phyloP scores from a whole-genome alignment of 2,797 vertebrate genomes.

The Salarias fasciatus region DNA sequence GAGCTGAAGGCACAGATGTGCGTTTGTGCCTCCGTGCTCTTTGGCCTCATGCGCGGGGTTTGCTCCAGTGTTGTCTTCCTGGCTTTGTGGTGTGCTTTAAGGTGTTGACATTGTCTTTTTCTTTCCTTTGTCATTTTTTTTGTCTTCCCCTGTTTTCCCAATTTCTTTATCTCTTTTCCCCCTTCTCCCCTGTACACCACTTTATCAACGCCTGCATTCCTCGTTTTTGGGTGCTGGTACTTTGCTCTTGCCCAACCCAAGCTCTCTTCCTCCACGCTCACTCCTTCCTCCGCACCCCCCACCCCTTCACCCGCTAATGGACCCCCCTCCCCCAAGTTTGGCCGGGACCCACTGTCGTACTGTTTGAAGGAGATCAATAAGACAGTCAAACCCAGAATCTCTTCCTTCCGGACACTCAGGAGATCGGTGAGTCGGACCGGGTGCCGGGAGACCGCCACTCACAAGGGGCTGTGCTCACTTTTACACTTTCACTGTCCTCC shows the following conservation, averaged over 20 bases:
- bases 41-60: constrained; percentile 62
- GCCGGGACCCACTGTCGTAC: constrained; percentile 92
- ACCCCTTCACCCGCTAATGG: constrained; percentile 88
- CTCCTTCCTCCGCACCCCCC: constrained; percentile 81
- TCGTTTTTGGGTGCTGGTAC: constrained; percentile 71
- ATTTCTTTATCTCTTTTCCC: constrained; percentile 8
- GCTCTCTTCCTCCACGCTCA: constrained; percentile 83
- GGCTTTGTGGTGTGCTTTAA: constrained; percentile 81
- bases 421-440: constrained; percentile 89
- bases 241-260: constrained; percentile 69
- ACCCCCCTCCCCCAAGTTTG: constrained; percentile 93
- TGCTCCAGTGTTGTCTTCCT: constrained; percentile 75
- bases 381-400: constrained; percentile 96
- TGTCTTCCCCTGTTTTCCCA: constrained; percentile 38
- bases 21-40: constrained; percentile 59
- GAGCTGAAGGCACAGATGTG: constrained; percentile 26
- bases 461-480: constrained; percentile 29
- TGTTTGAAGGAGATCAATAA: constrained; percentile 97
- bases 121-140: constrained; percentile 80
- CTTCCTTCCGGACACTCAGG: constrained; percentile 91
- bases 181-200: constrained; percentile 49
- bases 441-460: constrained; percentile 35
- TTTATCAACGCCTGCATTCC: constrained; percentile 54
- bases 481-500: neutral
- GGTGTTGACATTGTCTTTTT: constrained; percentile 86